Conservation (phyloP, 2,797 vertebrate genomes). For the Mormyrops boulengeri region DNA sequence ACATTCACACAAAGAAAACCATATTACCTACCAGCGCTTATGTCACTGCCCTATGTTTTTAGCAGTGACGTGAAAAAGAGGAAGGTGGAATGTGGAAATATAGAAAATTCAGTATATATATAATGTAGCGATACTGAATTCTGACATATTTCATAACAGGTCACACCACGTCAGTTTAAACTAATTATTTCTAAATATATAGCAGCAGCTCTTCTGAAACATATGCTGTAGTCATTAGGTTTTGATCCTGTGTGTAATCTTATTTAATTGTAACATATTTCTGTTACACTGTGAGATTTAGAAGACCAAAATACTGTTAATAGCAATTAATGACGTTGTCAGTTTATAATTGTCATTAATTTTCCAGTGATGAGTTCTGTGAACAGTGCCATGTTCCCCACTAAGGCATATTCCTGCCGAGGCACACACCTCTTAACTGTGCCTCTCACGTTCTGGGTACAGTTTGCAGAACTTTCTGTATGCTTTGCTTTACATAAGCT, state of each 20-base stretch:
- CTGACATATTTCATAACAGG: slow-evolving; percentile 29
- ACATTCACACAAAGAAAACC: background rate
- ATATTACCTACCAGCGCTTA: background rate
- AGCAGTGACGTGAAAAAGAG: background rate
- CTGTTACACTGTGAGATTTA: background rate
- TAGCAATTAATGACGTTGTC: slow-evolving; percentile 6
- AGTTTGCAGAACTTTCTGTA: background rate
- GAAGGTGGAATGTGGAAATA: background rate
- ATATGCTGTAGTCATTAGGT: background rate
- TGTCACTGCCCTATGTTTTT: background rate
- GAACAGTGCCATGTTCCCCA: background rate
- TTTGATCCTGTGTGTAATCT: background rate
- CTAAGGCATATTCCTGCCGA: background rate
- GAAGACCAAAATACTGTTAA: background rate
- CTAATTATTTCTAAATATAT: slow-evolving; percentile 8
- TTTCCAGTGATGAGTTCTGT: slow-evolving; percentile 6
- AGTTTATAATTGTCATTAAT: slow-evolving; percentile 3
- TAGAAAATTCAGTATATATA: background rate
- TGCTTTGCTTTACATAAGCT: background rate
- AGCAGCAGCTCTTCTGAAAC: background rate
- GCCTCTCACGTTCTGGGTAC: background rate
- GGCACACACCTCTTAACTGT: background rate
- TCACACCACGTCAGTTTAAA: background rate
- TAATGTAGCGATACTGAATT: background rate
- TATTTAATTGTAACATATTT: slow-evolving; percentile 12